These are phyloP conservation scores for Hyposmocoma kahamanoa DNA, from an alignment of 1,140 invertebrate species.

Conservation along the genomic window DNA sequence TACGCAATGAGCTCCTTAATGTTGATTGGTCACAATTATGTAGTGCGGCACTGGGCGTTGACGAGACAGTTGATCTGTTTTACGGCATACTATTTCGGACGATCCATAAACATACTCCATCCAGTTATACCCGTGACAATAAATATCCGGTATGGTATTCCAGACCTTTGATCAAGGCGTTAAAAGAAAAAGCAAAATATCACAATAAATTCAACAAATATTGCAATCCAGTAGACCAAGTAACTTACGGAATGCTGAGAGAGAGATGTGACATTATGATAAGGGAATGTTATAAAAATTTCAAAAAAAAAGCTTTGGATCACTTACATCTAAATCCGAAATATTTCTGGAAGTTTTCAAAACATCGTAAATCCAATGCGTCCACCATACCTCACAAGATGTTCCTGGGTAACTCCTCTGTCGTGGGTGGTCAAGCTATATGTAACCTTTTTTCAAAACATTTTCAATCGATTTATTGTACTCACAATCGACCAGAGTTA, in stretches of 20 bases:
- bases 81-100: too few species aligned
- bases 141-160: too few species aligned
- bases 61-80: neutral
- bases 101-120: neutral
- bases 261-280: neutral
- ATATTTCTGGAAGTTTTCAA: neutral
- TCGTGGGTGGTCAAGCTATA: neutral
- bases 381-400: neutral
- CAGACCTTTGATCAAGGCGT: too few species aligned
- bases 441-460: neutral
- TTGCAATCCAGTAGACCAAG: neutral
- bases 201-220: neutral
- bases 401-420: neutral
- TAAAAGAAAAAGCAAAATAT: neutral
- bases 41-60: neutral
- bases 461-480: neutral
- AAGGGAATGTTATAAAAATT: neutral
- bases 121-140: neutral
- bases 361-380: neutral
- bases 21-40: neutral
- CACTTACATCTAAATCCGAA: neutral
- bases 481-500: too few species aligned
- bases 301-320: neutral
- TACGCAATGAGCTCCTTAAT: neutral
- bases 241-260: neutral